These are phyloP conservation scores for Varroa destructor DNA, from an alignment of 1,140 invertebrate species.

Conservation along the genomic window DNA sequence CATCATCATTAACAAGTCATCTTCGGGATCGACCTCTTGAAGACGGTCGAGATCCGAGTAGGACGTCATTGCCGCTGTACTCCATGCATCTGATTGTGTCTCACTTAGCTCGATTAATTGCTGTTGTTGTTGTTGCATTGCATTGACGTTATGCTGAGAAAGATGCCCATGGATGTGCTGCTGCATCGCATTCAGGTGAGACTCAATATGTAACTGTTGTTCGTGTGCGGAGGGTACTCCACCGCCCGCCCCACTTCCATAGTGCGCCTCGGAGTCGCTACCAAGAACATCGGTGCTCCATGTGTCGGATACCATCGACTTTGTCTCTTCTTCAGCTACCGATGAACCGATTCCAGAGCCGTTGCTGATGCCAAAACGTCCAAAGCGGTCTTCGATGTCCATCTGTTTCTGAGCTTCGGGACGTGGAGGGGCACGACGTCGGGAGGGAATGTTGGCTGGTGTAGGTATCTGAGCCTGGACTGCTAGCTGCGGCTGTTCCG, in stretches of 20 bases:
- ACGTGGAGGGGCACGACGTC: slow-evolving; percentile 5
- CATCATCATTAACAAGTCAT: slow-evolving; percentile 36
- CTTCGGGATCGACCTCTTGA: slow-evolving; percentile 70
- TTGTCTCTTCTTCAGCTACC: slow-evolving; percentile 61
- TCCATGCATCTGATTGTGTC: slow-evolving; percentile 90
- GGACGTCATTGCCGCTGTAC: slow-evolving; percentile 84
- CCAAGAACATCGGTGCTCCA: slow-evolving; percentile 93
- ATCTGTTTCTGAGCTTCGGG: slow-evolving; percentile 29
- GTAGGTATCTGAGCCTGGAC: slow-evolving; percentile 27
- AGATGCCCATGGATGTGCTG: slow-evolving; percentile 24
- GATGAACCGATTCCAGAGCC: slow-evolving; percentile 48
- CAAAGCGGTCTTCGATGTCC: slow-evolving; percentile 96
- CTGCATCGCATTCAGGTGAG: slow-evolving; percentile 22
- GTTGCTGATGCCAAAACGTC: slow-evolving; percentile 91
- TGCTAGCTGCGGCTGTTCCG: slow-evolving; percentile 20
- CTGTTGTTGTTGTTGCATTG: background rate
- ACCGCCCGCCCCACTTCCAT: slow-evolving; percentile 39
- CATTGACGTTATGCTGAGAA: slow-evolving; percentile 8
- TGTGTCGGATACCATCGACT: slow-evolving; percentile 87
- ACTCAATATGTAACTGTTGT: slow-evolving; percentile 5
- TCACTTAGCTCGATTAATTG: slow-evolving; percentile 57
- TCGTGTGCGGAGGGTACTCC: slow-evolving; percentile 37
- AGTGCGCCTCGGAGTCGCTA: slow-evolving; percentile 75
- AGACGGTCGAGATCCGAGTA: slow-evolving; percentile 69
- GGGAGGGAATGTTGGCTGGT: background rate